Conservation (phyloP, 2,888 invertebrate genomes). For the Drepanosiphum platanoidis region DNA sequence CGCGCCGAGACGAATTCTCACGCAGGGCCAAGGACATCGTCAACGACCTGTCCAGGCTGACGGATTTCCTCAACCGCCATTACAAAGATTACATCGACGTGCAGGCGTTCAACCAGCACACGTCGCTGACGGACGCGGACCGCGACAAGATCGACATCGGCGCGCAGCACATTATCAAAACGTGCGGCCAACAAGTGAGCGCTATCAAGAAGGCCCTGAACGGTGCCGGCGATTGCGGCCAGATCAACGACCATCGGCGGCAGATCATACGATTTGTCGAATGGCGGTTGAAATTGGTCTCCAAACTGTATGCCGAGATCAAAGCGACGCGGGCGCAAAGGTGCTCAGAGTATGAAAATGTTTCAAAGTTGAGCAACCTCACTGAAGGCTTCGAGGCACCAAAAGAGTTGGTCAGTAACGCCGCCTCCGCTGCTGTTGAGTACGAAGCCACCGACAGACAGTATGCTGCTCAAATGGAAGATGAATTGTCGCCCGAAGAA, state of each 20-base stretch:
- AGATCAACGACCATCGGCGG: conserved; percentile 81
- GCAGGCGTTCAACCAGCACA: conserved; percentile 71
- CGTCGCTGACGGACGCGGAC: conserved; percentile 81
- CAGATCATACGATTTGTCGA: conserved; percentile 80
- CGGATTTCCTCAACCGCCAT: conserved; percentile 84
- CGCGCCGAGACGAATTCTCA: conserved; percentile 72
- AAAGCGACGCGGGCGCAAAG: conserved; percentile 87
- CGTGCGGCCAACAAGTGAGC: conserved; percentile 80
- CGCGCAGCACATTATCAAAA: conserved; percentile 84
- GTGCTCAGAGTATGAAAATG: conserved; percentile 82
- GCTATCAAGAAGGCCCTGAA: conserved; percentile 78
- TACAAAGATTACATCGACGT: conserved; percentile 86
- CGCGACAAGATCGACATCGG: conserved; percentile 87
- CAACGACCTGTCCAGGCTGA: conserved; percentile 80
- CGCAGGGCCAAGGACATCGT: conserved; percentile 80
- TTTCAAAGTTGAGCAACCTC: conserved; percentile 70
- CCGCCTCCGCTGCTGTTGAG: not conserved
- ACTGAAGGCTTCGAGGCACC: not conserved
- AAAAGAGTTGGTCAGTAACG: not conserved
- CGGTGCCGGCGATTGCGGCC: conserved; percentile 67
- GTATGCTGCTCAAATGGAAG: conserved; percentile 64
- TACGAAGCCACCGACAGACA: conserved; percentile 41
- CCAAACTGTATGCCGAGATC: conserved; percentile 87
- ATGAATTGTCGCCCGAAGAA: conserved; percentile 83
- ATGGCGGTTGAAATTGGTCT: conserved; percentile 83